phyloP scores from a whole-genome alignment of 2,113 vertebrate species.

The Condylura cristata region DNA sequence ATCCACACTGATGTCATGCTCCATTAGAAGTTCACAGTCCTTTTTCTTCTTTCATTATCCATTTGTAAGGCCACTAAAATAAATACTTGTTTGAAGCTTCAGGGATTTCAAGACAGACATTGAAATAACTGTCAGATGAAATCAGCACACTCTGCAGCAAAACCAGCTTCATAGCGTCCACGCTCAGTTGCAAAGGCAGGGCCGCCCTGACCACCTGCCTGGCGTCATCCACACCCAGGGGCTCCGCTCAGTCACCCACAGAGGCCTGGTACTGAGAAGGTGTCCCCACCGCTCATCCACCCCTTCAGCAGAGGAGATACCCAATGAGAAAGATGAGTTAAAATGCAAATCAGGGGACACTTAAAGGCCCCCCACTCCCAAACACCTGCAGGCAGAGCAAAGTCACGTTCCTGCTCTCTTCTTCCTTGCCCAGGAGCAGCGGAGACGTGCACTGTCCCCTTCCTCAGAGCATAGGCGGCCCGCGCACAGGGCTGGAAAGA shows the following conservation, averaged over 20 bases:
- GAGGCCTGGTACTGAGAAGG: neutral
- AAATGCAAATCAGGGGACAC: neutral
- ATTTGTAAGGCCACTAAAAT: slow-evolving; percentile 16
- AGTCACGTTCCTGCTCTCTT: neutral
- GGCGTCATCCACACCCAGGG: neutral
- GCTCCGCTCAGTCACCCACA: neutral
- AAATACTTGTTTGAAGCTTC: slow-evolving; percentile 36
- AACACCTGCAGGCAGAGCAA: too few relatives aligned
- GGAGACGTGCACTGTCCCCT: neutral
- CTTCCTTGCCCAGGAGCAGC: neutral
- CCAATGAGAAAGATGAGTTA: neutral
- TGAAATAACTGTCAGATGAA: slow-evolving; percentile 60
- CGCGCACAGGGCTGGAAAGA: accelerated
- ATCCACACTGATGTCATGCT: neutral
- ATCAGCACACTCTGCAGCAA: slow-evolving; percentile 22
- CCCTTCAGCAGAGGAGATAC: neutral
- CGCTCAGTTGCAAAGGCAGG: neutral
- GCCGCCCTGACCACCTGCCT: neutral
- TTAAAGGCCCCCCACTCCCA: neutral
- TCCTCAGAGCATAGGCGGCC: accelerated
- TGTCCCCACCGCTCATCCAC: neutral
- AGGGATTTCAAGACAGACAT: neutral
- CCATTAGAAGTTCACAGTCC: neutral
- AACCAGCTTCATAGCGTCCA: neutral
- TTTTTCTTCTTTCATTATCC: neutral